Evolutionary conservation across 1,140 invertebrate genomes (phyloP).

Genomic region (Lethrus apterus): DNA sequence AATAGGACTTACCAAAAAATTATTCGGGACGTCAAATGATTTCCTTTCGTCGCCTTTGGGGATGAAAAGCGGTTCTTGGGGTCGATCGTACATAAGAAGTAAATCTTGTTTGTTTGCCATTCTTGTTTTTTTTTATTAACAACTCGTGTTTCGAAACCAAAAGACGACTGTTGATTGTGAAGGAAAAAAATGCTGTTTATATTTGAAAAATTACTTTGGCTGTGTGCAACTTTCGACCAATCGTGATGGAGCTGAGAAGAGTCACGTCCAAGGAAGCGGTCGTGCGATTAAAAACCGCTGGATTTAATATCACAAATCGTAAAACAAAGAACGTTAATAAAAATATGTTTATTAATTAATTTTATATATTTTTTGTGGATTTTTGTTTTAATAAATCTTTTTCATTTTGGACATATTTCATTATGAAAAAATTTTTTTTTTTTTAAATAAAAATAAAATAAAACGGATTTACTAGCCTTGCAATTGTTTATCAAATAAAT

Average conservation of each 20-base stretch:
- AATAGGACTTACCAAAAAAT: slow-evolving; percentile 33
- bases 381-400: neutral
- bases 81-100: slow-evolving; percentile 62
- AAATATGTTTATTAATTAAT: too few relatives aligned
- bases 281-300: slow-evolving; percentile 1
- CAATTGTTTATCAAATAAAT: too few relatives aligned
- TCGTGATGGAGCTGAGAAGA: neutral
- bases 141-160: too few relatives aligned
- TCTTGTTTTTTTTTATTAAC: too few relatives aligned
- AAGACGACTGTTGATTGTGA: neutral
- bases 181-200: slow-evolving; percentile 6
- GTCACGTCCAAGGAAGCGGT: slow-evolving; percentile 11
- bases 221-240: slow-evolving; percentile 4
- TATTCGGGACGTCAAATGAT: slow-evolving; percentile 52
- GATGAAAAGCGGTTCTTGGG: slow-evolving; percentile 62
- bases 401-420: neutral
- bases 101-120: slow-evolving; percentile 44
- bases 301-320: too few relatives aligned
- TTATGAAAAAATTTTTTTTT: slow-evolving; percentile 1
- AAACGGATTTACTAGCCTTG: neutral
- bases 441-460: neutral
- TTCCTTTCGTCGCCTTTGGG: slow-evolving; percentile 51
- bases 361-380: neutral
- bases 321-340: too few relatives aligned
- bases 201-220: neutral